Conservation (phyloP, 1,140 invertebrate genomes). For the Anoplolepis gracilipes region DNA sequence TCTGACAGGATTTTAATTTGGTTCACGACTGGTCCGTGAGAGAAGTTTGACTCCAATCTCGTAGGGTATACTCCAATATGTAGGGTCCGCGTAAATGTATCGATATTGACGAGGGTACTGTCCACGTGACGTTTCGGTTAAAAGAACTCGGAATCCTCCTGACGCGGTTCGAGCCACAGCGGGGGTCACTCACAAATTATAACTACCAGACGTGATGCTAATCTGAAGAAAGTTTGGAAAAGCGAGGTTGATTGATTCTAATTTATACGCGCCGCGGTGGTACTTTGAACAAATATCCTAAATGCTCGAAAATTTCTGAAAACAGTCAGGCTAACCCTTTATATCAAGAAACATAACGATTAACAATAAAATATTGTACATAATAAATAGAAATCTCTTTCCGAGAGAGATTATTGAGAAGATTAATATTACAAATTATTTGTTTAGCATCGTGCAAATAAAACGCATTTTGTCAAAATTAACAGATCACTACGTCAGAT, state of each 20-base stretch:
- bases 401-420: not conserved
- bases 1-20: slow-evolving; percentile 85
- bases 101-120: slow-evolving; percentile 86
- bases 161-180: slow-evolving; percentile 75
- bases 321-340: slow-evolving; percentile 9
- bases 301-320: slow-evolving; percentile 59
- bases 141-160: slow-evolving; percentile 54
- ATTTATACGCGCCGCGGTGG: slow-evolving; percentile 72
- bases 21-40: slow-evolving; percentile 78
- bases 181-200: slow-evolving; percentile 84
- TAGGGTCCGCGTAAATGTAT: slow-evolving; percentile 75
- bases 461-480: not conserved
- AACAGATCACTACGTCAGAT: not conserved
- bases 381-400: slow-evolving; percentile 7
- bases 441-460: no score
- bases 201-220: slow-evolving; percentile 84
- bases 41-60: slow-evolving; percentile 75
- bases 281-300: slow-evolving; percentile 50
- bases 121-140: slow-evolving; percentile 76
- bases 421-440: not conserved
- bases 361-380: no score
- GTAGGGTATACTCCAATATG: slow-evolving; percentile 45
- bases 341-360: no score
- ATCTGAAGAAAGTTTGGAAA: slow-evolving; percentile 85
- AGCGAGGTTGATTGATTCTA: slow-evolving; percentile 80